phyloP scores from a whole-genome alignment of 2,888 invertebrate species.

The Cyclophora punctaria region DNA sequence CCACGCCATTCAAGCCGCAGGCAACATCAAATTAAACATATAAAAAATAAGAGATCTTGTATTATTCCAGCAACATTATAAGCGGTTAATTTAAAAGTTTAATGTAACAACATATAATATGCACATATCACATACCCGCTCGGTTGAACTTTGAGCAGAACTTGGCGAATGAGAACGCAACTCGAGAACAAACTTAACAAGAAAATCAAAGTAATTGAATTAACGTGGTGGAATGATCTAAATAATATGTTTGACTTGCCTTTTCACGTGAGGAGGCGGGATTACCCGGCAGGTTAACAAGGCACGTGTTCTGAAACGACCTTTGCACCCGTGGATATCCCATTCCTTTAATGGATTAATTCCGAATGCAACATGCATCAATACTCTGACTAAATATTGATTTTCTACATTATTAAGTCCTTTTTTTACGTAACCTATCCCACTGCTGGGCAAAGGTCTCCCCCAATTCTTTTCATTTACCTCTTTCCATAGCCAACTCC shows the following conservation, averaged over 20 bases:
- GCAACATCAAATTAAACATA: neutral
- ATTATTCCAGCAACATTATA: neutral
- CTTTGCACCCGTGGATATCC: too few relatives aligned
- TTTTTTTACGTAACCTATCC: too few relatives aligned
- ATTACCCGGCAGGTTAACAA: too few relatives aligned
- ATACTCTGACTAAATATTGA: too few relatives aligned
- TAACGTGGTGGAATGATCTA: conserved; percentile 3
- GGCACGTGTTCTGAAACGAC: too few relatives aligned
- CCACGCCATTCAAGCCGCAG: neutral
- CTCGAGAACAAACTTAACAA: conserved; percentile 3
- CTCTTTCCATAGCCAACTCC: too few relatives aligned
- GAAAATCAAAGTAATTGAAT: conserved; percentile 11
- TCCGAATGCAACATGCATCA: too few relatives aligned
- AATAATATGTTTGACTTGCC: conserved; percentile 3
- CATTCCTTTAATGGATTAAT: too few relatives aligned
- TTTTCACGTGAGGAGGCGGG: neutral
- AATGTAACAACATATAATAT: neutral
- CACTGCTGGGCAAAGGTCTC: too few relatives aligned
- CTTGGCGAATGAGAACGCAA: conserved; percentile 8
- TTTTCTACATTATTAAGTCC: too few relatives aligned
- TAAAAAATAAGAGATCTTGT: neutral
- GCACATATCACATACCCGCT: neutral
- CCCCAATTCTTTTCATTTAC: too few relatives aligned
- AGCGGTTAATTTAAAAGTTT: neutral
- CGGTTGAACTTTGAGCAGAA: neutral